Conservation (phyloP, 2,888 invertebrate genomes). For the Ceraclea dissimilis region DNA sequence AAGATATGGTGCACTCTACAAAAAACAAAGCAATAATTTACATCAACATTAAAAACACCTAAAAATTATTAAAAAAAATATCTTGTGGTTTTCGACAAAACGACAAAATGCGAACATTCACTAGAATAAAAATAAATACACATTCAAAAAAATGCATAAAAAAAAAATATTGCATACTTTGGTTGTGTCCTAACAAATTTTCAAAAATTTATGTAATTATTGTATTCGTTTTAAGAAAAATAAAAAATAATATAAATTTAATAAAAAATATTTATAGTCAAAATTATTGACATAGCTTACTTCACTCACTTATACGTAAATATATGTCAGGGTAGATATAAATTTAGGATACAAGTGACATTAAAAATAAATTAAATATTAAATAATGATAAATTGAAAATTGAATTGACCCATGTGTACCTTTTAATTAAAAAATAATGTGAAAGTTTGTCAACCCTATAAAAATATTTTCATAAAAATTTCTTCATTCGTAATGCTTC, state of each 20-base stretch:
- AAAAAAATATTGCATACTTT: background rate
- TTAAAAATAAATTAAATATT: conserved; percentile 11
- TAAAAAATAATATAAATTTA: conserved; percentile 18
- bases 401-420: background rate
- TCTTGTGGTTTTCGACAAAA: too few relatives aligned
- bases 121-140: too few relatives aligned
- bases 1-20: too few relatives aligned
- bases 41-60: too few relatives aligned
- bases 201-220: background rate
- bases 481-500: background rate
- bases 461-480: background rate
- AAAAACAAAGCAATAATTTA: too few relatives aligned
- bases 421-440: background rate
- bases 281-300: conserved; percentile 3
- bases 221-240: conserved; percentile 4
- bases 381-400: background rate
- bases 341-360: conserved; percentile 21
- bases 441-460: background rate
- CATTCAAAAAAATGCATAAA: background rate
- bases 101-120: too few relatives aligned
- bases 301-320: conserved; percentile 65
- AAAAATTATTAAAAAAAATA: too few relatives aligned
- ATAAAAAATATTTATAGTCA: conserved; percentile 10
- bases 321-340: conserved; percentile 74
- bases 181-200: background rate